Percentiles rank a stretch among this genome's conserved stretches.
Evolutionary conservation across 1,140 invertebrate species (phyloP).

Genomic region (Brachionus calyciflorus): DNA sequence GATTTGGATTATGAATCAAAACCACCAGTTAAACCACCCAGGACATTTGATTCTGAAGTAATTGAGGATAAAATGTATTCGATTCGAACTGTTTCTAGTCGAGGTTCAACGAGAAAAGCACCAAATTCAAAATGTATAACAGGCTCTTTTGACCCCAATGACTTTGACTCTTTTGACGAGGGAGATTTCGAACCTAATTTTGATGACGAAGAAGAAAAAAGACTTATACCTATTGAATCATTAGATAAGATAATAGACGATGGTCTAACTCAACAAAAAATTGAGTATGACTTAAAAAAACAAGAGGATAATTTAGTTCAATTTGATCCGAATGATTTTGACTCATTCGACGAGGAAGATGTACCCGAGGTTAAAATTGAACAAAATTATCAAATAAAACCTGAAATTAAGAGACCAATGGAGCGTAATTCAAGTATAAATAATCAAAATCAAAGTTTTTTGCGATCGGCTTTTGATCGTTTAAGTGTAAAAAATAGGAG

Average conservation of each 20-base stretch:
- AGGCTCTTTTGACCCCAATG: conserved; percentile 27
- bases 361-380: background rate
- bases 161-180: conserved; percentile 44
- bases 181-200: background rate
- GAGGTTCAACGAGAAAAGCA: background rate
- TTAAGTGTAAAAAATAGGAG: conserved; percentile 25
- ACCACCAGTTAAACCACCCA: background rate
- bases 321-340: conserved; percentile 45
- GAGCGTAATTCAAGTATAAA: background rate
- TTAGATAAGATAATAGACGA: background rate
- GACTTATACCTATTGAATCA: background rate
- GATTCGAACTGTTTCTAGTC: background rate
- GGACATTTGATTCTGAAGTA: background rate
- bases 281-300: background rate
- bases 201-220: background rate
- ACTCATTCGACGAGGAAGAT: conserved; percentile 36
- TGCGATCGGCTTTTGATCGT: conserved; percentile 21
- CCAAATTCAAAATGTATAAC: background rate
- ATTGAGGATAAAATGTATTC: background rate
- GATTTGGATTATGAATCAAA: background rate
- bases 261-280: background rate
- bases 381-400: background rate
- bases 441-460: background rate
- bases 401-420: background rate
- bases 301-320: conserved; percentile 19